Base-by-base conservation (phyloP, 2,888 invertebrate species). In the Matsumyia berberina region DNA sequence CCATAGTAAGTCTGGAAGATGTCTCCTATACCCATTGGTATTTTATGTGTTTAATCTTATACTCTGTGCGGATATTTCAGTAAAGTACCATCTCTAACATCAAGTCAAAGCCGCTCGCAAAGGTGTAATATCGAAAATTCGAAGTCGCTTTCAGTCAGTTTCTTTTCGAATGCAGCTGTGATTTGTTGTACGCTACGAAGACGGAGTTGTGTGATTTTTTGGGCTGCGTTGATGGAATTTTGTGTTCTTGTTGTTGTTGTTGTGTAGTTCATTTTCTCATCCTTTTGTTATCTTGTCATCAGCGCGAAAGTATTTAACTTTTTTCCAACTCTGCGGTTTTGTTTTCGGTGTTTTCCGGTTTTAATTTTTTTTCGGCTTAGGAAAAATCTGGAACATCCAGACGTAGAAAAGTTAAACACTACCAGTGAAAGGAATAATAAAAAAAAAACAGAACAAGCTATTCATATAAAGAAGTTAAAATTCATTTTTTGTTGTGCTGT, bases 191-290 rank as follows among this genome's bases (percentile, higher is more conserved):
- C 8, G 1, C 24, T 24, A n/a, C n/a, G n/a, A n/a, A n/a, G 8
- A 12, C n/a, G 29, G 35, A 1, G 5, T 7, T 58, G 80, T 76
- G 24, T 24, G 66, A 66, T 74, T 85, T 85, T 7, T 67, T 15
- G 17, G 15, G 49, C 44, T 51, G 64, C 74, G 64, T 64, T 76
- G 69, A 67, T 85, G 74, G 33, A 80, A 76, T 76, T 70, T 85
- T 85, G 64, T 70, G 79, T 85, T 85, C 74, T 64, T 58, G 51
- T 82, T 76, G 76, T 79, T 79, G 79, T 72, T 79, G 80, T 83
- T 82, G 79, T 79, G 60, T 74, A 80, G 85, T 85, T 85, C 9
- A 58, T 53, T 83, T 82, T 46, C 69, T 85, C 85, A 80, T 85
- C 74, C 80, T 85, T 85, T 85, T 80, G 80, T 85, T 80, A 74